Evolutionary conservation across 2,888 invertebrate genomes (phyloP).

Genomic region (Galerucella pusilla): DNA sequence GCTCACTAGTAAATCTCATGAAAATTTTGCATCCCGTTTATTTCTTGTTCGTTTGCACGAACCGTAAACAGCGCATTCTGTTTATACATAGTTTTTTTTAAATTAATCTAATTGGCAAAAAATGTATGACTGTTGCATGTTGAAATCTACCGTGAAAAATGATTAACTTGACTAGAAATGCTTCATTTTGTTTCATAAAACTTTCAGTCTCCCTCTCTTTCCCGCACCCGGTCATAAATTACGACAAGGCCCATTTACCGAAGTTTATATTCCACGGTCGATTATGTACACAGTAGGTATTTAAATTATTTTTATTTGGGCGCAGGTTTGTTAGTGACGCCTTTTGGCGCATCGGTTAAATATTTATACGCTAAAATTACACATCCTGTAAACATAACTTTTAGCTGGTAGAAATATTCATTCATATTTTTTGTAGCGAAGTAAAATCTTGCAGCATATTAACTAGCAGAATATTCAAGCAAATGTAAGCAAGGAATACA

Average conservation of each 20-base stretch:
- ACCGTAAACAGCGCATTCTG: too few relatives aligned
- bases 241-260: constrained; percentile 54
- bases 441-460: too few relatives aligned
- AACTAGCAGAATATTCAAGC: too few relatives aligned
- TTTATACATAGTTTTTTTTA: neutral
- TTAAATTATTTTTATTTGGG: constrained; percentile 59
- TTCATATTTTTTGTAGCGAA: neutral
- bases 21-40: too few relatives aligned
- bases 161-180: constrained; percentile 17
- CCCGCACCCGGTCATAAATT: constrained; percentile 54
- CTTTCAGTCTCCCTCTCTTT: constrained; percentile 36
- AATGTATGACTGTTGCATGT: constrained; percentile 14
- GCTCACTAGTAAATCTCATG: too few relatives aligned
- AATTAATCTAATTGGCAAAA: constrained; percentile 28
- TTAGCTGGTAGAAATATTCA: neutral
- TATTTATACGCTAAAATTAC: constrained; percentile 40
- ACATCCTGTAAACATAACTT: constrained; percentile 31
- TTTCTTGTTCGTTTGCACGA: too few relatives aligned
- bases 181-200: constrained; percentile 35
- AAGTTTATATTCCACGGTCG: constrained; percentile 61
- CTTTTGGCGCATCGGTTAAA: constrained; percentile 48
- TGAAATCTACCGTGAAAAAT: constrained; percentile 17
- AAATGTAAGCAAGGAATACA: too few relatives aligned
- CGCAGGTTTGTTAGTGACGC: constrained; percentile 57
- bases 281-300: constrained; percentile 60